These are phyloP conservation scores for Myanophis thanlyinensis DNA, from an alignment of 2,113 vertebrate species.

Conservation along the genomic window DNA sequence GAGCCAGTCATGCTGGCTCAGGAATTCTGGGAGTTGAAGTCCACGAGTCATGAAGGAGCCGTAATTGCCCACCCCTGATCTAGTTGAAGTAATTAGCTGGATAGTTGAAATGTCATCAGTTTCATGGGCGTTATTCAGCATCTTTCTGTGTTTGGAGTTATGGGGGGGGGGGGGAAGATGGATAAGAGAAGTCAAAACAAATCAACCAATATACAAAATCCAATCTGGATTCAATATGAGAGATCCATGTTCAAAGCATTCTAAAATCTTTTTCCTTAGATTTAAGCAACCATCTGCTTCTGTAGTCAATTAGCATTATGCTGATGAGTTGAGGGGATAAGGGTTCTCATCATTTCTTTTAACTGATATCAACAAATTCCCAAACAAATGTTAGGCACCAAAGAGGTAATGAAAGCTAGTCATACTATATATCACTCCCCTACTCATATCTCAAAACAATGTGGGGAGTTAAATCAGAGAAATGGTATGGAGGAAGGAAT, in stretches of 20 bases:
- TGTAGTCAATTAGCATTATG: background rate
- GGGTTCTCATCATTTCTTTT: background rate
- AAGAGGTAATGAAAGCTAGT: background rate
- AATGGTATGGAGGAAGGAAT: background rate
- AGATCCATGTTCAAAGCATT: background rate
- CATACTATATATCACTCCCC: background rate
- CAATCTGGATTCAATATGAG: background rate
- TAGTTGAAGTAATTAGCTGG: background rate
- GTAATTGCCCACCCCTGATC: too few species aligned
- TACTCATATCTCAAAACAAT: background rate
- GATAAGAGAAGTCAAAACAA: background rate
- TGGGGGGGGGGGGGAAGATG: background rate
- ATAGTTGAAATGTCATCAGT: background rate
- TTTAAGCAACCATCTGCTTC: background rate
- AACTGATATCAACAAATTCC: background rate
- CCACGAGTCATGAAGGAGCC: too few species aligned
- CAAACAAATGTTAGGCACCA: background rate
- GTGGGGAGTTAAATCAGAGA: background rate
- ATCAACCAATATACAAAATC: background rate
- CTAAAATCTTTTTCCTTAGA: background rate
- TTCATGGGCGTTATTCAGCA: background rate
- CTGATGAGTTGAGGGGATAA: background rate
- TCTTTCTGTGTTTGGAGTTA: background rate
- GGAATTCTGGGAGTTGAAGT: too few species aligned
- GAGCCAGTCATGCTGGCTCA: too few species aligned